phyloP scores from a whole-genome alignment of 1,140 invertebrate species.

The Macrosteles quadrilineatus region DNA sequence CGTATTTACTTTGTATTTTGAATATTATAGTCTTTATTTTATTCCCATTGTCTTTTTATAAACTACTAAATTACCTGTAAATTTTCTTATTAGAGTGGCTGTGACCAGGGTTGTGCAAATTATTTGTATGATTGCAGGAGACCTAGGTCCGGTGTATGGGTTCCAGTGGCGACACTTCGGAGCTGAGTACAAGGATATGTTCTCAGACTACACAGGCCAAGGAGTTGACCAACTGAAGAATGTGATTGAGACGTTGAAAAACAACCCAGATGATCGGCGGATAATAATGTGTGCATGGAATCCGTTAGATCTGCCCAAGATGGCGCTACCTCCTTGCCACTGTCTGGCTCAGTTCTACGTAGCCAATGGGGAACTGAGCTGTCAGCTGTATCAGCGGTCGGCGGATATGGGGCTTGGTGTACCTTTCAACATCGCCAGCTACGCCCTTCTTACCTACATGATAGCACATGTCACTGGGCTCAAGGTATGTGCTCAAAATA shows the following conservation, averaged over 20 bases:
- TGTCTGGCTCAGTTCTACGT: slow-evolving; percentile 96
- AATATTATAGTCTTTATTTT: too few relatives aligned
- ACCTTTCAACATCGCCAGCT: slow-evolving; percentile 99
- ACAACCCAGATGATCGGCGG: slow-evolving; percentile 81
- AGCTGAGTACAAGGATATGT: slow-evolving; percentile 84
- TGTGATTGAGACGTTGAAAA: slow-evolving; percentile 83
- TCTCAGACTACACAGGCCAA: slow-evolving; percentile 81
- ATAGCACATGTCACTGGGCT: slow-evolving; percentile 92
- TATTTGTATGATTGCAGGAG: slow-evolving; percentile 71
- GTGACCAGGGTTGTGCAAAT: too few relatives aligned
- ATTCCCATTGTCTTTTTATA: too few relatives aligned
- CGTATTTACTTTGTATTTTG: too few relatives aligned
- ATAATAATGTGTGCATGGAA: slow-evolving; percentile 98
- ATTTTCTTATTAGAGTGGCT: too few relatives aligned
- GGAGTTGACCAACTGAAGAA: slow-evolving; percentile 89
- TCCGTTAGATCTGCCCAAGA: slow-evolving; percentile 81
- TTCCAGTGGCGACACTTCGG: slow-evolving; percentile 99
- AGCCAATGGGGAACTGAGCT: slow-evolving; percentile 76
- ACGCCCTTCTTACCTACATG: slow-evolving; percentile 93
- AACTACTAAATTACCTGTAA: too few relatives aligned
- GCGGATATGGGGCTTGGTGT: slow-evolving; percentile 98
- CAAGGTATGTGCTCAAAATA: slow-evolving; percentile 55
- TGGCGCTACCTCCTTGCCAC: slow-evolving; percentile 98
- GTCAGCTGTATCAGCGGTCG: slow-evolving; percentile 94
- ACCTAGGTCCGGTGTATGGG: slow-evolving; percentile 97